These are phyloP conservation scores for Leptosomus discolor DNA, from an alignment of 2,113 vertebrate species.

Conservation along the genomic window DNA sequence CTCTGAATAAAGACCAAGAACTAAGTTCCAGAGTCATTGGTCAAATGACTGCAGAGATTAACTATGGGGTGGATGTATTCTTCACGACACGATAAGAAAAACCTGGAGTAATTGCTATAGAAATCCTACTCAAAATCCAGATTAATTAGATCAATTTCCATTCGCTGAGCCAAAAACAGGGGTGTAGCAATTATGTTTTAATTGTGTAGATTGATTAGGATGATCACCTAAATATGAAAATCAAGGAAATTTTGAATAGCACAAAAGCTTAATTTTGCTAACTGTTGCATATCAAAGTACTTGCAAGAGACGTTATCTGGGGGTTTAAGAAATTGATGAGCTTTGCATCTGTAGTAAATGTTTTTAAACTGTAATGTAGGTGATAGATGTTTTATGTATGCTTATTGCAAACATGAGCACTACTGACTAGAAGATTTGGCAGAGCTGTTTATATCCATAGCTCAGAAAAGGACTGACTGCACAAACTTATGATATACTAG, in stretches of 20 bases:
- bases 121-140: background rate
- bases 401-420: background rate
- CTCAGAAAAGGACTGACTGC: background rate
- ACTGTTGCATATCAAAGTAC: background rate
- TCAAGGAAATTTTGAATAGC: background rate
- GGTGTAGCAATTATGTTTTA: background rate
- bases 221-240: background rate
- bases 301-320: background rate
- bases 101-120: background rate
- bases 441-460: background rate
- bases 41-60: background rate
- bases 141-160: background rate
- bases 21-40: background rate
- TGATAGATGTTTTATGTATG: background rate
- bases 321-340: background rate
- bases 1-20: background rate
- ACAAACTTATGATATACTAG: background rate
- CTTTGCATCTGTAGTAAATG: background rate
- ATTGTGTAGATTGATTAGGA: background rate
- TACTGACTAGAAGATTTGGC: background rate
- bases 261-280: background rate
- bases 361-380: conserved; percentile 10
- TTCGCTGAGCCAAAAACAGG: background rate
- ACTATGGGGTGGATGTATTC: background rate
- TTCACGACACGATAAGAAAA: background rate